Evolutionary conservation across 2,797 vertebrate genomes (phyloP).

Genomic region (Sebastes matsubarae): DNA sequence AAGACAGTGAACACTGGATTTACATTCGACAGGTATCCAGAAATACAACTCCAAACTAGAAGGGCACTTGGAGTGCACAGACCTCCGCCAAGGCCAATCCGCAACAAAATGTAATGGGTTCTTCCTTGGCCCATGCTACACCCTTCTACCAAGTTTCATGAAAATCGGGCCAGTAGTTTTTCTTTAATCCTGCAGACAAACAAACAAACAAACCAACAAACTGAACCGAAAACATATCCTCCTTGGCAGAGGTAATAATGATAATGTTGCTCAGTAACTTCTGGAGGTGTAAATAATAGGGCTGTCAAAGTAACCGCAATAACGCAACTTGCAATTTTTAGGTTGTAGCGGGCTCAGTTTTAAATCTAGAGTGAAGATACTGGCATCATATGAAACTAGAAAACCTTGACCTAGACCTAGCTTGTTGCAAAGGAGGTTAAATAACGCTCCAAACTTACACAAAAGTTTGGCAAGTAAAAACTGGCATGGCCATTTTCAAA

Average conservation of each 20-base stretch:
- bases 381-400: too few relatives aligned
- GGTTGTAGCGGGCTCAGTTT: too few relatives aligned
- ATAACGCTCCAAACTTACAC: too few relatives aligned
- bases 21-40: background rate
- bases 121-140: background rate
- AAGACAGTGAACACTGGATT: background rate
- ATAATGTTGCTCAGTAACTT: background rate
- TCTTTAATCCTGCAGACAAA: background rate
- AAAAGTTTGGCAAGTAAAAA: too few relatives aligned
- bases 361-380: too few relatives aligned
- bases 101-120: background rate
- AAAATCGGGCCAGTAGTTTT: background rate
- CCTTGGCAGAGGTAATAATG: background rate
- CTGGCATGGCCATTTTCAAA: too few relatives aligned
- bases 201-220: background rate
- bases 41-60: background rate
- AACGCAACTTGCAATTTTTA: too few relatives aligned
- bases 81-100: background rate
- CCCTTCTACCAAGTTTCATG: background rate
- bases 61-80: background rate
- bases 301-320: too few relatives aligned
- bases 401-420: too few relatives aligned
- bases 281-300: background rate
- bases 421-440: too few relatives aligned
- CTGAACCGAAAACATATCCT: background rate